Base-by-base conservation (phyloP, 2,113 vertebrate genomes). In the Anoplopoma fimbria region DNA sequence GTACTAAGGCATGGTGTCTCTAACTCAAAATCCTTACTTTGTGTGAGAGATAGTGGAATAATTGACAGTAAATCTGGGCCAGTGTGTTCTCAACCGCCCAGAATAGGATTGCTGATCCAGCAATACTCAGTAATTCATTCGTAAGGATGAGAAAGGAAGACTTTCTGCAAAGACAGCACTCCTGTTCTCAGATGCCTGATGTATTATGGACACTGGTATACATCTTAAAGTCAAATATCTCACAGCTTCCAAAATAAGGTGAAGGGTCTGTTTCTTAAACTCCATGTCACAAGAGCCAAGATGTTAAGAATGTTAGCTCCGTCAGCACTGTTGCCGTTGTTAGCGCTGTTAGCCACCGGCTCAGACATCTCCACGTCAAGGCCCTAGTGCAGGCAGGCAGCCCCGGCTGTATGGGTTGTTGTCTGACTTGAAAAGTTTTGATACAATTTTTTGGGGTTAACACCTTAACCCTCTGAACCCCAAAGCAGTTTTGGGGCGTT, bases 81-180 rank as follows among this genome's bases (percentile, higher is more conserved):
- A 83, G 74, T 0, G 3, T 81, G 84, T 61, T 42, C 82, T 76
- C 49, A 87, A 82, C 58, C 79, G 47, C 55, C 75, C 49, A 82
- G 84, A 87, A 88, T 64, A 87, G 82, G 60, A 87, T 12, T 81
- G 91, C 89, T 90, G 89, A 92, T 71, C 63, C 74, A 68, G 86
- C 88, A 67, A 79, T 85, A 67, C 70, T 71, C 45, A 25, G 78
- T 85, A 67, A 84, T 84, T 85, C 86, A 87, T 86, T 88, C 69
- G 36, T 53, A 7, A 68, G 75, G 65, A 78, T 71, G 78, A 84
- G 86, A 70, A 68, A 68, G 81, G 19, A 77, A 63, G 47, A 47
- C 77, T 87, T 89, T 72, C 86, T 89, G 91, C 84, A 6, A 34
- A 65, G 74, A 38, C 86, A 88, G 91, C 86, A 78, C 57, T 79